Evolutionary conservation across 2,797 vertebrate genomes (phyloP).

Genomic region (Lepus oiostolus): DNA sequence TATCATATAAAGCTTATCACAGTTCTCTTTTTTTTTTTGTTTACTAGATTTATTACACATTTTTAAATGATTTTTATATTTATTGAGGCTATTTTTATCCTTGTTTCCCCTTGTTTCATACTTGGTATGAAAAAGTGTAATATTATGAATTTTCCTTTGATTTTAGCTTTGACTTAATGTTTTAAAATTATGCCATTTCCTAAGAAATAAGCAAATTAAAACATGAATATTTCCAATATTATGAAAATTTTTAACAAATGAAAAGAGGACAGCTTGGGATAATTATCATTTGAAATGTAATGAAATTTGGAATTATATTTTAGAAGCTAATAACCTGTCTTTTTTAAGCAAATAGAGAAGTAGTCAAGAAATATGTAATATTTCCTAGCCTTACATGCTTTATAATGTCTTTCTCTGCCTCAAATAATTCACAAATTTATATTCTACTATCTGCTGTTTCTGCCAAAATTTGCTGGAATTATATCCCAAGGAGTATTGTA

Average conservation of each 20-base stretch:
- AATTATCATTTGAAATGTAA: not conserved
- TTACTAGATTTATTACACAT: not conserved
- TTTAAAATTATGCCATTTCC: not conserved
- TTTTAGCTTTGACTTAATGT: not conserved
- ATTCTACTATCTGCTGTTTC: not conserved
- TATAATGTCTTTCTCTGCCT: not conserved
- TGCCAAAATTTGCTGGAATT: not conserved
- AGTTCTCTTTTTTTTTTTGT: not conserved
- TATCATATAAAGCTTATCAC: not conserved
- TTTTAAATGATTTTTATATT: not conserved
- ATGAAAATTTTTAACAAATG: not conserved
- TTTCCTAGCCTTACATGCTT: not conserved
- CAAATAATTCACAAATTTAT: not conserved
- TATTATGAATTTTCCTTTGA: not conserved
- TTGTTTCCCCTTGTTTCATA: not conserved
- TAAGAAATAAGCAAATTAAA: slow-evolving; percentile 35
- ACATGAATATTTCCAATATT: not conserved
- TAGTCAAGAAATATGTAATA: not conserved
- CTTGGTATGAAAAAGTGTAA: not conserved
- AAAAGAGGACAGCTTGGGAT: not conserved
- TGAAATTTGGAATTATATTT: not conserved
- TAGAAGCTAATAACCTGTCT: not conserved
- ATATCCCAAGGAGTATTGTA: not conserved
- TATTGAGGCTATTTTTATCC: not conserved
- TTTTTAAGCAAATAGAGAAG: not conserved